These are phyloP conservation scores for Pammene fasciana DNA, from an alignment of 2,888 invertebrate species.

Conservation along the genomic window DNA sequence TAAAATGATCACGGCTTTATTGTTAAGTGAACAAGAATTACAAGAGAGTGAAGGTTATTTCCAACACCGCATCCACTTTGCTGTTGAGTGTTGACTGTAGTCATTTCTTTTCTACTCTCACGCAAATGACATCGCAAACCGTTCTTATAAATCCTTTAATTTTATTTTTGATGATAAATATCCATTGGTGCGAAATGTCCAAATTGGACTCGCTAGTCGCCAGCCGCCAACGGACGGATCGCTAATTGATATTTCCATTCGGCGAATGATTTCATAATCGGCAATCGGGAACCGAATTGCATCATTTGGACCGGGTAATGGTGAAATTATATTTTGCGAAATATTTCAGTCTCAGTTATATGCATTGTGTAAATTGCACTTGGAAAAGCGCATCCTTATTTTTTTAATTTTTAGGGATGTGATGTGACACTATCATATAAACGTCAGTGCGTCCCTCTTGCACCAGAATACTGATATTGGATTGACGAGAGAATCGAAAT, in stretches of 20 bases:
- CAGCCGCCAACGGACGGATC: too few species aligned
- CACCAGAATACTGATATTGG: too few species aligned
- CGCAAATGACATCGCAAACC: too few species aligned
- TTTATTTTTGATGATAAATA: background rate
- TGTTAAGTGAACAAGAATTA: too few species aligned
- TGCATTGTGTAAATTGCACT: constrained; percentile 12
- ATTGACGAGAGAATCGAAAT: background rate
- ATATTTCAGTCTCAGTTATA: constrained; percentile 13
- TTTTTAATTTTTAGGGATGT: background rate
- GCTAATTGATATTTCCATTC: constrained; percentile 33
- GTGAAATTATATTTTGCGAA: constrained; percentile 20
- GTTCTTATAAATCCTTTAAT: background rate
- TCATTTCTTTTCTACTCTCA: background rate
- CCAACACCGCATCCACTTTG: too few species aligned
- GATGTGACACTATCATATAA: background rate
- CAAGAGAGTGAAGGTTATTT: too few species aligned
- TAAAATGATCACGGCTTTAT: too few species aligned
- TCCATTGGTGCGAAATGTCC: constrained; percentile 1
- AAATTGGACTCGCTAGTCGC: background rate
- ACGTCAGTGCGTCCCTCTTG: background rate
- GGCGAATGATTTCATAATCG: constrained; percentile 28
- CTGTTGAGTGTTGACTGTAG: too few species aligned
- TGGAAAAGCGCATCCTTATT: background rate
- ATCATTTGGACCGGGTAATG: constrained; percentile 20
- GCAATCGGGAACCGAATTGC: constrained; percentile 1